Evolutionary conservation across 2,888 invertebrate species (phyloP), one percentile per base, ranked within the genome.

Genomic region (Tanytarsus gracilentus): DNA sequence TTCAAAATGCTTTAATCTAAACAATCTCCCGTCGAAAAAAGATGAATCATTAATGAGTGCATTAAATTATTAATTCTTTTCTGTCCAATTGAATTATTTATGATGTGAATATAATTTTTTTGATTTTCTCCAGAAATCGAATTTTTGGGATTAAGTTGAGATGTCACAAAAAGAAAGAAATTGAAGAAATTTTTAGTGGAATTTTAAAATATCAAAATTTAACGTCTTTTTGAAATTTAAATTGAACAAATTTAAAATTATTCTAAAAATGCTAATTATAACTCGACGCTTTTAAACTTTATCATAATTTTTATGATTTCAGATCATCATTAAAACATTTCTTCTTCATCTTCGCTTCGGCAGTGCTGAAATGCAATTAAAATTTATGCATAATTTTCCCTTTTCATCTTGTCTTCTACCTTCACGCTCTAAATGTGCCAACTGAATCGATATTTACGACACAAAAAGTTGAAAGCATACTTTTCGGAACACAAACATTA

Each of bases 71-170:
- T 58, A 58, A 58, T 58, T 58, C 26, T 40, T 25, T 27, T 58
- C 48, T 23, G 58, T 58, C 58, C 58, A 21, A 48, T 56, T 58
- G 58, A 58, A 58, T 58, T 48, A 58, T 58, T 58, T 58, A 58
- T 58, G 58, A 58, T 58, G 58, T 58, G 58, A 58, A 58, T 58
- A 58, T 48, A 26, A 21, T 58, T 58, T 58, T 55, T 58, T 58
- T 58, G 6, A 40, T 2, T 50, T 27, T 16, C 11, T 29, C 4
- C 39, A n/a, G 39, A 11, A 30, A 6, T 44, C 23, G 18, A 44
- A 23, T 44, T 44, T 44, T 44, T 23, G 44, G 11, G 9, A 5
- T 3, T 18, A 44, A 18, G 23, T 14, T 6, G 14, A 33, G 16
- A 36, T 36, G 36, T n/a, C n/a, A 14, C 14, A 14, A 36, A 36